Conservation (phyloP, 2,113 vertebrate genomes). For the Tenrec ecaudatus region DNA sequence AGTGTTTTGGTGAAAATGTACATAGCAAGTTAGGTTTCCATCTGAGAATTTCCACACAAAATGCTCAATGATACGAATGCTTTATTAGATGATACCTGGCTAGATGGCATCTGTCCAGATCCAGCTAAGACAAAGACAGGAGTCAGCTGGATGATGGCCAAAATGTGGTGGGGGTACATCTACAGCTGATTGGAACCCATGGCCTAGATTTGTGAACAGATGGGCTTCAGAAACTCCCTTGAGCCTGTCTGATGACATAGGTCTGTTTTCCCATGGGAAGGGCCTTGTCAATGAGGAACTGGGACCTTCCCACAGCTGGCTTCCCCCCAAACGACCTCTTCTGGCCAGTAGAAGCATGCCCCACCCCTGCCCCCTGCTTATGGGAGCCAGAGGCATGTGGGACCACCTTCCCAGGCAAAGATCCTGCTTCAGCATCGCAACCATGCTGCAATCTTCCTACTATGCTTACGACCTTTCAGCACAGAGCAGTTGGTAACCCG, state of each 20-base stretch:
- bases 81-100: too few species aligned
- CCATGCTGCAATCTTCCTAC: neutral
- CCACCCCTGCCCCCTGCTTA: neutral
- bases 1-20: too few species aligned
- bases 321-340: neutral
- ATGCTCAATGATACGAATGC: too few species aligned
- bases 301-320: neutral
- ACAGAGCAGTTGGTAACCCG: neutral
- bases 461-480: slow-evolving; percentile 21
- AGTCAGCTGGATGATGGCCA: neutral
- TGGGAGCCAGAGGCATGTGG: neutral
- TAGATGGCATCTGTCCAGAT: neutral
- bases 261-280: neutral
- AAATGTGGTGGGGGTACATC: neutral
- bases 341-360: neutral
- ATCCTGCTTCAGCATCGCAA: neutral
- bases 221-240: neutral
- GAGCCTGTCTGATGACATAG: neutral
- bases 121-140: slow-evolving; percentile 14
- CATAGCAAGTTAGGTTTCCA: too few species aligned
- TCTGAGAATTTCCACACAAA: too few species aligned
- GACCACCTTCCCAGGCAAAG: neutral
- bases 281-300: neutral
- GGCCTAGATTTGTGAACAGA: slow-evolving; percentile 32
- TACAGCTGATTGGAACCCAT: neutral